Evolutionary conservation across 2,888 invertebrate genomes (phyloP).

Genomic region (Drosophila paranaensis): DNA sequence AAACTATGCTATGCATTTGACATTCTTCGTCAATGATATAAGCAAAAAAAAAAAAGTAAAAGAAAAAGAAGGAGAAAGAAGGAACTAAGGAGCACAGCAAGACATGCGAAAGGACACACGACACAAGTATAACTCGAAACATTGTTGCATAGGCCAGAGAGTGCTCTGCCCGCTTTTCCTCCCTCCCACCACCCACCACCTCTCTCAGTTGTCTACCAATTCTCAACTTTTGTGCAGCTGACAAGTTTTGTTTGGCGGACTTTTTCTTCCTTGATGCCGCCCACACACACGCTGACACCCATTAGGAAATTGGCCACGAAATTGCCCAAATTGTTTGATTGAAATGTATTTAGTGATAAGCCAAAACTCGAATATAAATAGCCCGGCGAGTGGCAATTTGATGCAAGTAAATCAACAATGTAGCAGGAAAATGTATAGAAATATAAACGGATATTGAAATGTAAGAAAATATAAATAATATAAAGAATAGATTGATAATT

Average conservation of each 20-base stretch:
- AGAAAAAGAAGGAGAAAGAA: background rate
- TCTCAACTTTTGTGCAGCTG: conserved; percentile 58
- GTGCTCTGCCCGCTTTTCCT: background rate
- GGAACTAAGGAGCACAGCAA: conserved; percentile 27
- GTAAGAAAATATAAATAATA: background rate
- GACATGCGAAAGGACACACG: conserved; percentile 36
- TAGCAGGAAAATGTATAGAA: background rate
- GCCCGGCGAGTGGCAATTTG: background rate
- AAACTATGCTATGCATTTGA: conserved; percentile 69
- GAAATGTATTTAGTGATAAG: conserved; percentile 41
- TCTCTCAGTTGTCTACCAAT: conserved; percentile 7
- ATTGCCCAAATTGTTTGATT: conserved; percentile 39
- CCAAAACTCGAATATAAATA: background rate
- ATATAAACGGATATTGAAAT: background rate
- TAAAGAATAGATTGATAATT: too few species aligned
- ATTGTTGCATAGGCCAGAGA: conserved; percentile 61
- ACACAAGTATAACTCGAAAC: conserved; percentile 38
- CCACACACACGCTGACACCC: conserved; percentile 9
- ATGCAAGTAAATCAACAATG: background rate
- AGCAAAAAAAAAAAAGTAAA: conserved; percentile 39
- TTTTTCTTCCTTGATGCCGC: conserved; percentile 14
- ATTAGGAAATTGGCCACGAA: conserved; percentile 15
- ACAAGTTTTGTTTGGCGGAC: conserved; percentile 59
- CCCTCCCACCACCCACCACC: background rate
- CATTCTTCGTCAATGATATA: conserved; percentile 70